phyloP scores from a whole-genome alignment of 1,140 invertebrate genomes.

The Tyrophagus putrescentiae region DNA sequence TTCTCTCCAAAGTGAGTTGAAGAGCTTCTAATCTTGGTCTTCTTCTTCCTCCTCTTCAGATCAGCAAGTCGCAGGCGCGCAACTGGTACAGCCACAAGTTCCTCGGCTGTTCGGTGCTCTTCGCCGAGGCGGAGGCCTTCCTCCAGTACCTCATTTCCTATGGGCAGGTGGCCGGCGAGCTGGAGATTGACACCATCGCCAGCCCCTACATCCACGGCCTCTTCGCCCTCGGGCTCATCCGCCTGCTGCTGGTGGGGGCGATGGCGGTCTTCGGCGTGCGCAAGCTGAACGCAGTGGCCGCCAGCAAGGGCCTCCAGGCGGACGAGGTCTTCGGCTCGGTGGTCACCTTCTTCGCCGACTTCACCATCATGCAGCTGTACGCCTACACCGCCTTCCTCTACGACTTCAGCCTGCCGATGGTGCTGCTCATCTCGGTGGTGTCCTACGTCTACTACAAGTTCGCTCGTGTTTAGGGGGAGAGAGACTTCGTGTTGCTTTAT shows the following conservation, averaged over 20 bases:
- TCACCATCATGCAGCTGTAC: constrained; percentile 3
- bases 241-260: background rate
- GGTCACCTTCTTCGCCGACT: constrained; percentile 2
- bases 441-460: constrained; percentile 2
- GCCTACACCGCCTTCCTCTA: constrained; percentile 3
- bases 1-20: background rate
- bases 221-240: background rate
- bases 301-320: background rate
- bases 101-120: background rate
- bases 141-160: background rate
- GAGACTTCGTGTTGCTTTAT: too few relatives aligned
- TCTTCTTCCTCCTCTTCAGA: background rate
- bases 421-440: background rate
- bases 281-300: background rate
- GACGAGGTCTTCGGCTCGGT: background rate
- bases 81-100: background rate
- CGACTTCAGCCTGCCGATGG: background rate
- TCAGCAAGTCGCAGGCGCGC: background rate
- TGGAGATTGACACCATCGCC: background rate
- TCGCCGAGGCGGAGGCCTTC: background rate
- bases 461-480: too few relatives aligned
- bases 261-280: background rate
- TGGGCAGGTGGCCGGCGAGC: background rate
- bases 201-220: background rate
- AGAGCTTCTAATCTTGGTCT: background rate